Conservation (phyloP, 2,797 vertebrate species). For the Microctenopoma stevenorrisi region DNA sequence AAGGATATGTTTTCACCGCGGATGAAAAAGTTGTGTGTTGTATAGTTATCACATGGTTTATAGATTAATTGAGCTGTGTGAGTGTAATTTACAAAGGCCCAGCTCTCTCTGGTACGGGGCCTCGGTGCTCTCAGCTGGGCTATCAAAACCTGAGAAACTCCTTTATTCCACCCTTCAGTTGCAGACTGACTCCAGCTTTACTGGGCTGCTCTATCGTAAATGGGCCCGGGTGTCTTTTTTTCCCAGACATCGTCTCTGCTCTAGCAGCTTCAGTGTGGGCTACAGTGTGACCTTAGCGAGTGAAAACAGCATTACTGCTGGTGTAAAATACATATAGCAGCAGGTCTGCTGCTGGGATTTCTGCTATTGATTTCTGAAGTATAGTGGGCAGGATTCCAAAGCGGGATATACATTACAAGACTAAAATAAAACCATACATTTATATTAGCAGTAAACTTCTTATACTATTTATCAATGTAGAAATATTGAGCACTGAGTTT, state of each 20-base stretch:
- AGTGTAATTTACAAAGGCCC: constrained; percentile 52
- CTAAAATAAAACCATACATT: constrained; percentile 15
- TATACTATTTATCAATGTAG: not conserved
- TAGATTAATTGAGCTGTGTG: constrained; percentile 47
- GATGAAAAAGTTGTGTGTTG: constrained; percentile 25
- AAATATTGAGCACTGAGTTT: no score
- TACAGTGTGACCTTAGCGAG: constrained; percentile 64
- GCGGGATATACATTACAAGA: constrained; percentile 33
- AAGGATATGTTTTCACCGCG: constrained; percentile 13
- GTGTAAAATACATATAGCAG: constrained; percentile 69
- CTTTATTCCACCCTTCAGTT: constrained; percentile 73
- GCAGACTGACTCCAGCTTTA: constrained; percentile 76
- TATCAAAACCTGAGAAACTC: constrained; percentile 68
- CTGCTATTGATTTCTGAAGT: constrained; percentile 47
- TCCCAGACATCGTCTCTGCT: constrained; percentile 44
- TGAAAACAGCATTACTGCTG: constrained; percentile 72
- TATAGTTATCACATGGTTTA: constrained; percentile 34
- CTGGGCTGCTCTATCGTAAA: constrained; percentile 68
- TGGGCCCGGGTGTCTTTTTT: constrained; percentile 65
- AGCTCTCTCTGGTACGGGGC: constrained; percentile 46
- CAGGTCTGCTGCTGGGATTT: constrained; percentile 29
- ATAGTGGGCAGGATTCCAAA: constrained; percentile 38
- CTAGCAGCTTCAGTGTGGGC: constrained; percentile 59
- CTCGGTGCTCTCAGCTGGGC: constrained; percentile 34
- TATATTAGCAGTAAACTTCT: constrained; percentile 3